A percentile compares a stretch with the other conserved stretches of the same genome.
Conservation (phyloP, 1,140 invertebrate species). For the Hyles vespertilio region DNA sequence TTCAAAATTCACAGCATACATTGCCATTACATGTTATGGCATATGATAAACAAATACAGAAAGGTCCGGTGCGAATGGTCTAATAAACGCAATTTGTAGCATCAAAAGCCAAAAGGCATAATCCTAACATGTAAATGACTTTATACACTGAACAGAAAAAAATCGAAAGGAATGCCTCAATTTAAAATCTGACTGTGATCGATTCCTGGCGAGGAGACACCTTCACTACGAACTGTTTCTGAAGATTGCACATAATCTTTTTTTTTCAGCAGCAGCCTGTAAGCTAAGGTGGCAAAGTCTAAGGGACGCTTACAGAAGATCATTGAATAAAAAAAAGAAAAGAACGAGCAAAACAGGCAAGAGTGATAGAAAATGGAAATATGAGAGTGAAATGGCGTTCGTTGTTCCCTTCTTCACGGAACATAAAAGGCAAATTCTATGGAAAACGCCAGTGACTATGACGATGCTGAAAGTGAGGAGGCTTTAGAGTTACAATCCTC, state of each 20-base stretch:
- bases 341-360: constrained; percentile 26
- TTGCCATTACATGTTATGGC: too few relatives aligned
- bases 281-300: constrained; percentile 34
- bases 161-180: too few relatives aligned
- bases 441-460: constrained; percentile 25
- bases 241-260: constrained; percentile 3
- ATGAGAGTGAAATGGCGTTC: constrained; percentile 39
- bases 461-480: constrained; percentile 14
- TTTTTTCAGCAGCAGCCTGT: constrained; percentile 31
- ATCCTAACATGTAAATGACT: too few relatives aligned
- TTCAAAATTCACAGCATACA: too few relatives aligned
- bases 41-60: too few relatives aligned
- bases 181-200: too few relatives aligned
- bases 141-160: too few relatives aligned
- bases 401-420: constrained; percentile 17
- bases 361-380: constrained; percentile 36
- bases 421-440: constrained; percentile 23
- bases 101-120: too few relatives aligned
- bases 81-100: too few relatives aligned
- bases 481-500: too few relatives aligned
- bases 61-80: too few relatives aligned
- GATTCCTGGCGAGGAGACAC: too few relatives aligned
- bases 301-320: constrained; percentile 30
- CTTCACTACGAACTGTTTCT: not conserved
- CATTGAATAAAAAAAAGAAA: constrained; percentile 35